phyloP scores from a whole-genome alignment of 2,888 invertebrate genomes.

The Hemistola chrysoprasaria region DNA sequence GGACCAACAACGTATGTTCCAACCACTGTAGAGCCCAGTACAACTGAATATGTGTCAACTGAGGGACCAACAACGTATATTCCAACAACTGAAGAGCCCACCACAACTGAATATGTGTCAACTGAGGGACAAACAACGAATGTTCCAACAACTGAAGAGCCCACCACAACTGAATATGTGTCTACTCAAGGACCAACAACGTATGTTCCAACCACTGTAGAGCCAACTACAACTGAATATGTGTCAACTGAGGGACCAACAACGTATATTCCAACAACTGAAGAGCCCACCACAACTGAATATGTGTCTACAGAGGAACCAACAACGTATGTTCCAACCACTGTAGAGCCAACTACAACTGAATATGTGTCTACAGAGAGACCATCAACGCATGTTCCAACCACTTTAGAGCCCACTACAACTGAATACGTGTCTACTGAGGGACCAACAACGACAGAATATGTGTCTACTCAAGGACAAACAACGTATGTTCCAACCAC shows the following conservation, averaged over 20 bases:
- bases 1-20: too few species aligned
- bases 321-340: not conserved
- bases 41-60: too few species aligned
- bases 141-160: not conserved
- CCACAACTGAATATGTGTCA: not conserved
- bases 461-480: not conserved
- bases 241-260: slow-evolving; percentile 5
- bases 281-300: slow-evolving; percentile 2
- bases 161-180: not conserved
- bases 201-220: not conserved
- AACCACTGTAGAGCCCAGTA: too few species aligned
- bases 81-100: not conserved
- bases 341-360: slow-evolving; percentile 5
- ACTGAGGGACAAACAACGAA: slow-evolving; percentile 2
- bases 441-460: slow-evolving; percentile 1
- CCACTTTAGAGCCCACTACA: too few species aligned
- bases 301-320: not conserved
- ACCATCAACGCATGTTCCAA: slow-evolving; percentile 1
- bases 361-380: slow-evolving; percentile 4
- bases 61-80: too few species aligned
- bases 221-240: not conserved
- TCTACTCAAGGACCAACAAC: slow-evolving; percentile 1
- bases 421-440: slow-evolving; percentile 3
- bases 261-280: slow-evolving; percentile 3
- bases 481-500: not conserved